phyloP scores from a whole-genome alignment of 2,113 vertebrate species.

The Pseudorectes ferrugineus region DNA sequence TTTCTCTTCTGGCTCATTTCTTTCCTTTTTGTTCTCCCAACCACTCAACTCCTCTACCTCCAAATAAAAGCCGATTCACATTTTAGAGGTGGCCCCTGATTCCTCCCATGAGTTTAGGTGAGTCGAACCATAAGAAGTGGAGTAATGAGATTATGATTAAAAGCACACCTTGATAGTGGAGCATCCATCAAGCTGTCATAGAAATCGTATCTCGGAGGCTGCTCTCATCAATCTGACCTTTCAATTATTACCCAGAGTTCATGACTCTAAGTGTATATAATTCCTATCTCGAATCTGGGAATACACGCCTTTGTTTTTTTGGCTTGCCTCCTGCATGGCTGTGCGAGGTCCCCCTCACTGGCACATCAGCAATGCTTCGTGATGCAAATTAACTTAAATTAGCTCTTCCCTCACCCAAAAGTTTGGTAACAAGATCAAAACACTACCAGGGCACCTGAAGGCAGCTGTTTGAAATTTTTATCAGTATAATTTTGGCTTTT shows the following conservation, averaged over 20 bases:
- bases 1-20: background rate
- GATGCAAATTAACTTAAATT: background rate
- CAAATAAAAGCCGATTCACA: slow-evolving; percentile 48
- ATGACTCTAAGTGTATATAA: slow-evolving; percentile 60
- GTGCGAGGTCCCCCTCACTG: background rate
- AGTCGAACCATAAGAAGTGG: slow-evolving; percentile 71
- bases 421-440: background rate
- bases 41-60: background rate
- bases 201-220: slow-evolving; percentile 70
- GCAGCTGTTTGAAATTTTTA: background rate
- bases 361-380: fast-evolving
- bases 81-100: slow-evolving; percentile 55
- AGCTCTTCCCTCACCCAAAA: background rate
- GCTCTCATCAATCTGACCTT: slow-evolving; percentile 78
- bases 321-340: background rate
- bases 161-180: slow-evolving; percentile 74
- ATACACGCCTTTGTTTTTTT: slow-evolving; percentile 18
- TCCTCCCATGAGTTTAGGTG: slow-evolving; percentile 71
- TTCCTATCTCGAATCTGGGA: slow-evolving; percentile 34
- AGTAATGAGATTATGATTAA: slow-evolving; percentile 81
- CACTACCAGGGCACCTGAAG: background rate
- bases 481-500: background rate
- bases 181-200: slow-evolving; percentile 79
- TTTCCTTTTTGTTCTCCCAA: background rate
- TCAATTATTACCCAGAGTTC: slow-evolving; percentile 73